phyloP scores from a whole-genome alignment of 2,113 vertebrate genomes.

The Microcebus murinus region DNA sequence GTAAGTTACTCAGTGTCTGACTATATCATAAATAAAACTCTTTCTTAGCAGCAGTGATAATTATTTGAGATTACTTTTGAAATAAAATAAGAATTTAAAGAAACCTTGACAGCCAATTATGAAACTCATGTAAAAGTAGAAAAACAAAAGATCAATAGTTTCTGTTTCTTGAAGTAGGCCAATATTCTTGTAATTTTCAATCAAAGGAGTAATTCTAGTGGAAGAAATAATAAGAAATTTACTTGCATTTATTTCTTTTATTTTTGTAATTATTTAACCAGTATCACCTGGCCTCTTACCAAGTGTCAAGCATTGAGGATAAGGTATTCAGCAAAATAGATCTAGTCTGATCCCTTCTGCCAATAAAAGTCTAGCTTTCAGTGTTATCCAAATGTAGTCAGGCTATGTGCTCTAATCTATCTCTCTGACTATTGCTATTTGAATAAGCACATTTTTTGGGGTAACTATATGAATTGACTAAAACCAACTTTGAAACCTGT shows the following conservation, averaged over 20 bases:
- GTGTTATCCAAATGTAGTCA: neutral
- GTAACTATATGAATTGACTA: neutral
- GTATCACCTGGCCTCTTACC: neutral
- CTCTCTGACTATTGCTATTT: neutral
- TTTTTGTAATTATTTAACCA: neutral
- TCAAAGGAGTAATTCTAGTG: neutral
- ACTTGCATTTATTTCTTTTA: neutral
- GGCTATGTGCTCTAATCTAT: neutral
- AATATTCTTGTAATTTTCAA: neutral
- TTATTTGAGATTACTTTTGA: conserved; percentile 38
- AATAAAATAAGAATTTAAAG: neutral
- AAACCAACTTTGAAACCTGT: neutral
- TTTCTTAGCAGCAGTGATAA: neutral
- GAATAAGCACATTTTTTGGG: neutral
- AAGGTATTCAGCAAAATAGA: neutral
- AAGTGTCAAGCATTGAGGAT: too few species aligned
- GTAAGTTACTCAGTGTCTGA: neutral
- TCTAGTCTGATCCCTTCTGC: neutral
- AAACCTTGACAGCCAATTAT: neutral
- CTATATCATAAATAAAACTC: conserved; percentile 4
- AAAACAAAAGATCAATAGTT: neutral
- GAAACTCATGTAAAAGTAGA: neutral
- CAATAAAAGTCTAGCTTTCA: neutral
- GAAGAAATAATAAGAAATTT: neutral
- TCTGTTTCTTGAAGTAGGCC: neutral